Evolutionary conservation across 2,797 vertebrate species (phyloP), one percentile per base, ranked within the genome.

Genomic region (Sebastes aleutianus): DNA sequence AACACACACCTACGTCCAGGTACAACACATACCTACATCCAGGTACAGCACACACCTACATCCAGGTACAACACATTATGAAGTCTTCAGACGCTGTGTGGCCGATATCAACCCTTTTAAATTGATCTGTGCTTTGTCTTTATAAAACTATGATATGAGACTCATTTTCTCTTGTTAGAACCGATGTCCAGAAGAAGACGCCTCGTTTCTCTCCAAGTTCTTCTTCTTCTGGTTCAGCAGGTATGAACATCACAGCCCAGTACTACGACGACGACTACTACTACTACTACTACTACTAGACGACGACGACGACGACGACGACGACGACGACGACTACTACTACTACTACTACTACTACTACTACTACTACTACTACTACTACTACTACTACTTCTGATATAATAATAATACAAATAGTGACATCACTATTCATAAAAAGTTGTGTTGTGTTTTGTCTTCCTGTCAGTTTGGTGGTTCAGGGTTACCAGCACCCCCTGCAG

Each of bases 201-300:
- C 95, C 34, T 97, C 96, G 5, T 97, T 97, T 89, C 93, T 96
- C 83, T 97, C 97, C 85, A 96, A 91, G 91, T 93, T 95, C 82
- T 94, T 95, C 24, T 98, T 97, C 93, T 98, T 97, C 95, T 98
- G 97, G 97, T 96, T 97, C 71, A 95, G 93, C 82, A 91, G 96
- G 97, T 98, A 95, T 69, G 6, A 64, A 53, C 16, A 47, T 47
- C 43, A 18, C 43, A 47, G 43, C 43, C 36, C 13, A 39, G 5
- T 39, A 39, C 36, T 39, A 39, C 13, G 13, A 39, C 13, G 2
- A 39, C 36, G 13, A 39, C 36, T 6, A 39, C 36, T 14, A 39
- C 13, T 14, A 36, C 34, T n/a, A n/a, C n/a, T n/a, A n/a, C n/a
- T n/a, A n/a, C n/a, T n/a, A n/a, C n/a, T n/a, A n/a, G n/a, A n/a